Evolutionary conservation across 2,797 vertebrate species (phyloP), one percentile per base, ranked within the genome.

Genomic region (Trachurus trachurus): DNA sequence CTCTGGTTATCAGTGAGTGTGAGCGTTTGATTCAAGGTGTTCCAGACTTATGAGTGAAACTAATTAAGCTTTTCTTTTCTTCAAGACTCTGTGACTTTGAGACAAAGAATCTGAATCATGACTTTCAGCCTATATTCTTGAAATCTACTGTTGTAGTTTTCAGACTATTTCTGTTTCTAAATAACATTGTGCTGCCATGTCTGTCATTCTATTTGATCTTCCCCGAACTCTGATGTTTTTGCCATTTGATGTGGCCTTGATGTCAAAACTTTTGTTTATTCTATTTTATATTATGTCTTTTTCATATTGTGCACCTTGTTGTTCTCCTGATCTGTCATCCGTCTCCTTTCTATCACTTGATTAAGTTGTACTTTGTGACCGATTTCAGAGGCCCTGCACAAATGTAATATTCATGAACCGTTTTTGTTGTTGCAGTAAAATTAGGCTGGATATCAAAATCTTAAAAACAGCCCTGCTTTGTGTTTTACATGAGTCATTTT

Each of bases 381-480:
- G 39, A 61, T 37, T 65, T 76, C 31, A 63, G 42, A 34, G 9
- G 31, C 5, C 11, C 50, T n/a, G 2, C 9, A 62, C 21, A 4
- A 40, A 76, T 71, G 53, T 64, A 79, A 71, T 66, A 76, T 74
- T n/a, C n/a, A n/a, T n/a, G n/a, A 26, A 26, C 26, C 3, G 26
- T 26, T 60, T 68, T 58, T 60, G 42, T 61, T 50, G 63, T 61
- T 71, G 66, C 50, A 66, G 56, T 69, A 13, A 26, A 26, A 26
- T 53, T 53, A 31, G 53, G 7, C 26, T 11, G 63, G 49, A 64
- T 58, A 74, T 44, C 59, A 44, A 59, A 78, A 53, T 40, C 34
- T 59, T 13, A 50, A 42, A 44, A 61, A 66, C 64, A 70, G 57
- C 53, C 19, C 42, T 61, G 52, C 68, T 53, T 60, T 66, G 53